These are phyloP conservation scores for Papio anubis DNA, from an alignment of 2,113 vertebrate species.

Conservation along the genomic window DNA sequence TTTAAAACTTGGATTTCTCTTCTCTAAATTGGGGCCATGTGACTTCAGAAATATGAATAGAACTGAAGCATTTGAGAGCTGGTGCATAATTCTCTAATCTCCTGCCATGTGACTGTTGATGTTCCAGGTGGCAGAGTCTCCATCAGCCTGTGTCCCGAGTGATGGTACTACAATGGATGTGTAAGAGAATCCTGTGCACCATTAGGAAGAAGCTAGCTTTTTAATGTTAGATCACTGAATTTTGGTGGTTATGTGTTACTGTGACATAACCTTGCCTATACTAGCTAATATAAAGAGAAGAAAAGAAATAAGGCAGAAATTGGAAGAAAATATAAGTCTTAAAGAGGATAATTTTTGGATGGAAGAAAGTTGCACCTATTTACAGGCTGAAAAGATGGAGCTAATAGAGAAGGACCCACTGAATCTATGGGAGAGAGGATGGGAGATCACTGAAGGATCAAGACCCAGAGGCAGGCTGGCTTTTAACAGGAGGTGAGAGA, in stretches of 20 bases:
- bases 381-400: not conserved
- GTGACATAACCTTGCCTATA: not conserved
- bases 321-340: not conserved
- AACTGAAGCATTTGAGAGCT: not conserved
- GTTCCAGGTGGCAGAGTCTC: not conserved
- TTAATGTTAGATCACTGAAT: not conserved
- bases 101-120: not conserved
- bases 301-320: not conserved
- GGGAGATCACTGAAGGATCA: not conserved
- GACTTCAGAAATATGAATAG: not conserved
- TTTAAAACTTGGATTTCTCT: not conserved
- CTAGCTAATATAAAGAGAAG: not conserved
- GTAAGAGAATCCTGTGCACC: not conserved
- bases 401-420: not conserved
- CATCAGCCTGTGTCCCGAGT: no score
- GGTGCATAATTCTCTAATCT: not conserved
- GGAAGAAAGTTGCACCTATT: not conserved
- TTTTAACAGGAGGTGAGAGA: not conserved
- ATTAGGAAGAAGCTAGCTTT: not conserved
- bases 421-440: not conserved
- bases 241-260: not conserved
- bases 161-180: not conserved
- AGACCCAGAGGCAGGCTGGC: not conserved
- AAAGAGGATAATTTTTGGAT: not conserved
- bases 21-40: not conserved